These are phyloP conservation scores for Tyria jacobaeae DNA, from an alignment of 2,888 invertebrate species.

Conservation along the genomic window DNA sequence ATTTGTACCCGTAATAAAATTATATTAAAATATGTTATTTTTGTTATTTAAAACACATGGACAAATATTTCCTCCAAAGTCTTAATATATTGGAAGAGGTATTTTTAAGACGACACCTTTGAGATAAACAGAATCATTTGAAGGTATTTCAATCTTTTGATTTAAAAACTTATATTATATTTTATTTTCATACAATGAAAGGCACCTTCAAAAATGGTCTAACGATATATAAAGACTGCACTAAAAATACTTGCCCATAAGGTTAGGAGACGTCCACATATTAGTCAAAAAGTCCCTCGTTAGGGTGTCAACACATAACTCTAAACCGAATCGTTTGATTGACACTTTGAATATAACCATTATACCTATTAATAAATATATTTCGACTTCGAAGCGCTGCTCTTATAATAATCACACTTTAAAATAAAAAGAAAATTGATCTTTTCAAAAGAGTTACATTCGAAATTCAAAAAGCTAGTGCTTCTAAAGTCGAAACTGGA, in stretches of 20 bases:
- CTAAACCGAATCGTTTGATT: slow-evolving; percentile 75
- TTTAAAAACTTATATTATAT: neutral
- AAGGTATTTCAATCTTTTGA: neutral
- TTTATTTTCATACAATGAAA: neutral
- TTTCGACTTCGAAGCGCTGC: slow-evolving; percentile 36
- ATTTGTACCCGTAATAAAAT: slow-evolving; percentile 70
- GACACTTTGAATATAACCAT: slow-evolving; percentile 82
- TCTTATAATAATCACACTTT: neutral
- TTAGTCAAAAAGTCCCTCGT: slow-evolving; percentile 64
- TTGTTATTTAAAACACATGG: slow-evolving; percentile 68
- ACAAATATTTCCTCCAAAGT: slow-evolving; percentile 48
- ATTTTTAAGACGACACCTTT: slow-evolving; percentile 9
- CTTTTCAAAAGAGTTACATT: neutral
- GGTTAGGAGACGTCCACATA: slow-evolving; percentile 61
- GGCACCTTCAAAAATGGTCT: slow-evolving; percentile 9
- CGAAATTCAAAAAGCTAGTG: slow-evolving; percentile 13
- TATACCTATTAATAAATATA: slow-evolving; percentile 45
- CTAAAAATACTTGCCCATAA: slow-evolving; percentile 55
- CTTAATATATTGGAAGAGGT: slow-evolving; percentile 27
- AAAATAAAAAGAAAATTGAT: neutral
- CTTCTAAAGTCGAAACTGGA: slow-evolving; percentile 38
- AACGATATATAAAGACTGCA: slow-evolving; percentile 18
- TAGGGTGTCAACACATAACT: slow-evolving; percentile 72
- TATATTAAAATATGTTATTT: slow-evolving; percentile 65
- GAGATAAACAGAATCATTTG: neutral